Conservation (phyloP, 2,888 invertebrate genomes). For the Seira sanloemensis region DNA sequence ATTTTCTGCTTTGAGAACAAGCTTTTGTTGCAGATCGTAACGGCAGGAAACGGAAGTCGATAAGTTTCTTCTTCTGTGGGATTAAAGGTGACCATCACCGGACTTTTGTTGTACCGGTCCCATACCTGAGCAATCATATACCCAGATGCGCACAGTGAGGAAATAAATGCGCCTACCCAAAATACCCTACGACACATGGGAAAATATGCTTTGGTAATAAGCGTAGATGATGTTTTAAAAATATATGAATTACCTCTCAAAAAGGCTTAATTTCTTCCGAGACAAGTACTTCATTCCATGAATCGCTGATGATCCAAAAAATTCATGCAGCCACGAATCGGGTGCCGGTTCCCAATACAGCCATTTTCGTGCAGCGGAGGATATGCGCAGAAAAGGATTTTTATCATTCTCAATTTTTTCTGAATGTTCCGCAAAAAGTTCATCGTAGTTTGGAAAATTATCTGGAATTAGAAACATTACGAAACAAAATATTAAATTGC, state of each 20-base stretch:
- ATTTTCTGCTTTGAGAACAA: slow-evolving; percentile 29
- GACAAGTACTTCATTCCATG: slow-evolving; percentile 54
- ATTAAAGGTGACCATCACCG: slow-evolving; percentile 49
- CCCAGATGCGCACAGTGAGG: slow-evolving; percentile 27
- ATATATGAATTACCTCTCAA: slow-evolving; percentile 51
- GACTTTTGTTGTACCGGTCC: slow-evolving; percentile 39
- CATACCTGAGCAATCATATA: slow-evolving; percentile 45
- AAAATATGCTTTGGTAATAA: too few relatives aligned
- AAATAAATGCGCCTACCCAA: slow-evolving; percentile 40
- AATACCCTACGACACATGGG: slow-evolving; percentile 31
- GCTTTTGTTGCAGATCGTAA: slow-evolving; percentile 55
- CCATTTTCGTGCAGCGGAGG: too few relatives aligned
- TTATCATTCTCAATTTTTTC: too few relatives aligned
- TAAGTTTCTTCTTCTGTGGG: slow-evolving; percentile 42
- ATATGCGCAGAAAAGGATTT: too few relatives aligned
- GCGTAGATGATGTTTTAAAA: too few relatives aligned
- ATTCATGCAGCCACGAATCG: slow-evolving; percentile 42
- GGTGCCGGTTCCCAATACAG: slow-evolving; percentile 42
- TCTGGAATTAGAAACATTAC: too few relatives aligned
- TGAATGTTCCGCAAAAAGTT: too few relatives aligned
- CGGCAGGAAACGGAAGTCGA: slow-evolving; percentile 44
- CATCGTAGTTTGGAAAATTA: too few relatives aligned
- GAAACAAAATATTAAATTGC: too few relatives aligned
- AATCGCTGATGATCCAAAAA: slow-evolving; percentile 44
- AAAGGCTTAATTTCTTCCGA: slow-evolving; percentile 19